A percentile compares a stretch with the other conserved stretches of the same genome.
These are phyloP conservation scores for Orthosia cruda DNA, from an alignment of 2,888 invertebrate species.

Conservation along the genomic window DNA sequence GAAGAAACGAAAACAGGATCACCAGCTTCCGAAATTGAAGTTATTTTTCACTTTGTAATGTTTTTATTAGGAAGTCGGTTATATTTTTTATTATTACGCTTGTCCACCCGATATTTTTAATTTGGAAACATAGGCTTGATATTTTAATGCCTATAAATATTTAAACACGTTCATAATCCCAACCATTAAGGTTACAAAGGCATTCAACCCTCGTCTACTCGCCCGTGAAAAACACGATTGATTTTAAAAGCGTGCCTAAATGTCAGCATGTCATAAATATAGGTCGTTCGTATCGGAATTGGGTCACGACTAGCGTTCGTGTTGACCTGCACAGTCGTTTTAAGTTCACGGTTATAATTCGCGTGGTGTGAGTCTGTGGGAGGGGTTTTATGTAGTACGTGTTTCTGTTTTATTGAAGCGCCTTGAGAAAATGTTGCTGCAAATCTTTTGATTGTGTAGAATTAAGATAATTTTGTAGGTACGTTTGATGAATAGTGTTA, in stretches of 20 bases:
- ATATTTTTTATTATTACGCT: no score
- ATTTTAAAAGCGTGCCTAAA: conserved; percentile 50
- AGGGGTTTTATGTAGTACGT: conserved; percentile 1
- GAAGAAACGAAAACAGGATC: no score
- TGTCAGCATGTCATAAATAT: conserved; percentile 58
- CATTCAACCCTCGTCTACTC: conserved; percentile 22
- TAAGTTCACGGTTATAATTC: conserved; percentile 41
- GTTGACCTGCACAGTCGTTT: conserved; percentile 34
- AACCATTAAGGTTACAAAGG: conserved; percentile 29
- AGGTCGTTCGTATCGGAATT: conserved; percentile 43
- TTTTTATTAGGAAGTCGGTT: no score
- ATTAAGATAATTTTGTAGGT: neutral
- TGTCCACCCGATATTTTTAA: no score
- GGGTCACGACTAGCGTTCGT: conserved; percentile 44
- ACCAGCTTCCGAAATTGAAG: no score
- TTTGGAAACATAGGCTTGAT: no score
- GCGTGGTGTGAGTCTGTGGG: neutral
- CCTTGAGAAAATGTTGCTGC: conserved; percentile 32
- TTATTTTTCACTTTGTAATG: no score
- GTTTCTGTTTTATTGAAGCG: conserved; percentile 7
- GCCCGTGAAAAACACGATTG: conserved; percentile 52
- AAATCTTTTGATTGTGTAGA: neutral
- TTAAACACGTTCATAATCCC: neutral
- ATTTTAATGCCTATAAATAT: neutral
- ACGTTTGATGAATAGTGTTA: neutral